phyloP scores from a whole-genome alignment of 1,140 invertebrate species.

The Schlechtendalia chinensis region DNA sequence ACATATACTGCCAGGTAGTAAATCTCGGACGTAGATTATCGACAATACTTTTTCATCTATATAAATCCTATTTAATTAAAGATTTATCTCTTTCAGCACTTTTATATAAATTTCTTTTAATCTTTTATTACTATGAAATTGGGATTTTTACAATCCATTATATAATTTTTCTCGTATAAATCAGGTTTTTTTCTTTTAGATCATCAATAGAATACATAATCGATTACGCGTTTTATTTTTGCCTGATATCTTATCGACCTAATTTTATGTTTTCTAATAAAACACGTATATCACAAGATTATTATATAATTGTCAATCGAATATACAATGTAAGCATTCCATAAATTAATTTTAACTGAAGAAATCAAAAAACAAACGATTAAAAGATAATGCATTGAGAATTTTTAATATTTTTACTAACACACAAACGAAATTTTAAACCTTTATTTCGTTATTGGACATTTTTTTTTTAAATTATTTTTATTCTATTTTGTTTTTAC shows the following conservation, averaged over 20 bases:
- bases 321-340: no score
- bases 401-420: no score
- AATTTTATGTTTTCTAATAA: background rate
- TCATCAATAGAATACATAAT: background rate
- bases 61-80: slow-evolving; percentile 25
- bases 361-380: no score
- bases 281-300: background rate
- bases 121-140: background rate
- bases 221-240: background rate
- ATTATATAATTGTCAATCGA: no score
- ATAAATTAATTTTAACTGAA: no score
- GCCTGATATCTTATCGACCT: background rate
- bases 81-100: background rate
- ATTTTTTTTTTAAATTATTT: no score
- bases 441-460: no score
- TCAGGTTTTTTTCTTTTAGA: background rate
- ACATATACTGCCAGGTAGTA: background rate
- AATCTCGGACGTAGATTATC: background rate
- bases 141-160: background rate
- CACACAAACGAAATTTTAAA: no score
- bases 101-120: slow-evolving; percentile 7
- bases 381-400: no score
- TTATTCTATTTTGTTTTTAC: no score
- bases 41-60: slow-evolving; percentile 2
- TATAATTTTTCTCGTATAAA: slow-evolving; percentile 9